Percentiles rank a stretch among this genome's conserved stretches.
phyloP scores from a whole-genome alignment of 2,797 vertebrate species.

The Cirrhinus mrigala region DNA sequence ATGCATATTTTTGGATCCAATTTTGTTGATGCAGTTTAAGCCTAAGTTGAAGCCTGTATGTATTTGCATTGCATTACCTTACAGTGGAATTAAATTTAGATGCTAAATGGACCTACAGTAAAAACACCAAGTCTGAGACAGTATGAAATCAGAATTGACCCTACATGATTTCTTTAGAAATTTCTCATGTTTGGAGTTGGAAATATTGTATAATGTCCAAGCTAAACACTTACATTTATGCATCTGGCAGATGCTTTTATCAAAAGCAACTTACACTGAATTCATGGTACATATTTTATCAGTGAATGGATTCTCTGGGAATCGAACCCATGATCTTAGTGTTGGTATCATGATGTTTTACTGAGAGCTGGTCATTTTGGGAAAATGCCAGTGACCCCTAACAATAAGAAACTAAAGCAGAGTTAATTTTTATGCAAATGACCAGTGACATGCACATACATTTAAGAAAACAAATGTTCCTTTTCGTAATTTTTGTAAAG shows the following conservation, averaged over 20 bases:
- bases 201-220: not conserved
- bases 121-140: slow-evolving; percentile 4
- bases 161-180: not conserved
- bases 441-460: not conserved
- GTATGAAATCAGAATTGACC: not conserved
- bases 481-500: not conserved
- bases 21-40: slow-evolving; percentile 15
- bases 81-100: slow-evolving; percentile 4
- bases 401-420: not conserved
- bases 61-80: not conserved
- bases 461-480: not conserved
- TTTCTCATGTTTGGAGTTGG: not conserved
- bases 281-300: not conserved
- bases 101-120: not conserved
- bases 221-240: not conserved
- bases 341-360: not conserved
- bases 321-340: not conserved
- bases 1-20: slow-evolving; percentile 33
- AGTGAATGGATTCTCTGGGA: not conserved
- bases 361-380: not conserved
- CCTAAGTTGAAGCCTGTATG: not conserved
- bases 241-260: not conserved
- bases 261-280: not conserved
- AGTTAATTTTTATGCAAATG: not conserved
- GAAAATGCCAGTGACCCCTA: not conserved